A percentile compares a stretch with the other conserved stretches of the same genome.
These are phyloP conservation scores for Philaenus spumarius DNA, from an alignment of 1,140 invertebrate species.

Conservation along the genomic window DNA sequence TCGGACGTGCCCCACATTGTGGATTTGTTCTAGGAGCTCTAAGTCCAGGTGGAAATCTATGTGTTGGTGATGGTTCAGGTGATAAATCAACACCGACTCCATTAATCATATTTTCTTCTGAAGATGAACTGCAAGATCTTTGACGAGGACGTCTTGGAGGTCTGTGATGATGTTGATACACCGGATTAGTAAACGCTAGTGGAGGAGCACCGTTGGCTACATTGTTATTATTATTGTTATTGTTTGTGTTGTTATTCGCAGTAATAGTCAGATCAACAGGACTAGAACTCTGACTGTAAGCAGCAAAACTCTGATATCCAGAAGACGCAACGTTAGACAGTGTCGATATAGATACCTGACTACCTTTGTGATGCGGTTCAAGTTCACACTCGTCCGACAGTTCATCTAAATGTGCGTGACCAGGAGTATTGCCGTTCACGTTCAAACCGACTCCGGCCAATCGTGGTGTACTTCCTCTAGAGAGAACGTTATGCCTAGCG, in stretches of 20 bases:
- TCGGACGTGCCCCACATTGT: constrained; percentile 25
- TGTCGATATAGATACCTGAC: constrained; percentile 70
- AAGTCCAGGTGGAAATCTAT: constrained; percentile 25
- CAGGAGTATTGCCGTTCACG: constrained; percentile 9
- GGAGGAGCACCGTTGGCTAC: constrained; percentile 43
- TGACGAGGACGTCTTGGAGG: constrained; percentile 26
- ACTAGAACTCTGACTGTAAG: constrained; percentile 82
- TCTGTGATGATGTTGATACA: constrained; percentile 52
- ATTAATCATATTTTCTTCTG: constrained; percentile 30
- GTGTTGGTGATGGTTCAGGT: constrained; percentile 36
- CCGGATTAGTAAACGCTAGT: constrained; percentile 79
- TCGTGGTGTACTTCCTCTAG: constrained; percentile 26
- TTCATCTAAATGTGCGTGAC: constrained; percentile 49
- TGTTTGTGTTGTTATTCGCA: constrained; percentile 29
- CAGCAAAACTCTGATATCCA: constrained; percentile 85
- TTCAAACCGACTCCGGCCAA: not conserved
- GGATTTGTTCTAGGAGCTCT: constrained; percentile 32
- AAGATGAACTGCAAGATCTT: constrained; percentile 35
- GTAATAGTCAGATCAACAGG: constrained; percentile 64
- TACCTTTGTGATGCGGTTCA: constrained; percentile 52
- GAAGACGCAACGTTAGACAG: constrained; percentile 77
- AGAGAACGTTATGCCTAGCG: constrained; percentile 39
- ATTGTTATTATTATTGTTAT: constrained; percentile 20
- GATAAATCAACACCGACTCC: constrained; percentile 40
- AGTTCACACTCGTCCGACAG: constrained; percentile 57